Conservation (phyloP, 2,797 vertebrate species). For the Enteromius argenteus region DNA sequence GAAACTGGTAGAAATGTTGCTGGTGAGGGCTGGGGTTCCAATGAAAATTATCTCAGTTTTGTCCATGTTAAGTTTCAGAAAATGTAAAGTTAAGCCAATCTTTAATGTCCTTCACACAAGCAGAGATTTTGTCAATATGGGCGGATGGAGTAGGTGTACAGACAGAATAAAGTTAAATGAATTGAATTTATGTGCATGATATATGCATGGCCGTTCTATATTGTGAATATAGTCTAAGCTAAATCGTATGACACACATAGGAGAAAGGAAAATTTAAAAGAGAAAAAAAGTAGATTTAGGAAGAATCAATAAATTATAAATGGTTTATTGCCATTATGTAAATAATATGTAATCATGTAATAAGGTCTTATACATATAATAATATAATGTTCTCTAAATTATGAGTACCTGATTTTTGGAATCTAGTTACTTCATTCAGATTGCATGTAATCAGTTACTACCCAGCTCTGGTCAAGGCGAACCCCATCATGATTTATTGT, state of each 20-base stretch:
- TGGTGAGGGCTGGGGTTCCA: no score
- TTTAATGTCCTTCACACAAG: no score
- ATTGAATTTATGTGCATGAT: neutral
- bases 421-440: neutral
- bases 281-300: neutral
- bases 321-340: neutral
- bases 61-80: no score
- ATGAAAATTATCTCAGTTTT: no score
- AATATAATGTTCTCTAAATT: no score
- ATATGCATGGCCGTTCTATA: neutral
- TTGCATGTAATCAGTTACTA: neutral
- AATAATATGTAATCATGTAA: neutral
- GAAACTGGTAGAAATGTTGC: no score
- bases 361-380: no score
- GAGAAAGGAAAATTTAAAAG: neutral
- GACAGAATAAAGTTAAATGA: no score
- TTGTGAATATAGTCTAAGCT: neutral
- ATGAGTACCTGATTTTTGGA: neutral
- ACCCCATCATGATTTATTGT: neutral
- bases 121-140: no score
- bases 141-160: no score
- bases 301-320: neutral
- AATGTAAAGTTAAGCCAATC: no score
- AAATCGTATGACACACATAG: neutral
- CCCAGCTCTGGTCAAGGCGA: neutral